These are phyloP conservation scores for Notolepis coatsorum DNA, from an alignment of 2,797 vertebrate species.

Conservation along the genomic window DNA sequence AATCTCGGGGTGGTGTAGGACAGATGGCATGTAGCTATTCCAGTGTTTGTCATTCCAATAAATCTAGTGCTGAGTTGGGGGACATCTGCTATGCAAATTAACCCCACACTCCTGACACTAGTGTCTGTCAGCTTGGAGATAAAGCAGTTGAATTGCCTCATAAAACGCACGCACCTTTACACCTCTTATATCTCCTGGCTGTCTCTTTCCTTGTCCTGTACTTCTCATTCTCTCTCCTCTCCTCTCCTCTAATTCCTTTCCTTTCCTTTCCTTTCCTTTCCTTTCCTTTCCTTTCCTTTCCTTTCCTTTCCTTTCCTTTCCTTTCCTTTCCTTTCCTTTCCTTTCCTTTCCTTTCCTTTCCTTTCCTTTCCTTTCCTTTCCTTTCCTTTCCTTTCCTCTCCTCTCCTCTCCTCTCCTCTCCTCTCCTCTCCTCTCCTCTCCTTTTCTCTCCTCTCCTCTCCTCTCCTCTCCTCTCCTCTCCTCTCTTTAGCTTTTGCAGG, in stretches of 20 bases:
- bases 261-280: background rate
- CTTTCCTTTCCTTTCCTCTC: no score
- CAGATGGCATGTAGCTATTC: constrained; percentile 62
- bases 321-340: constrained; percentile 16
- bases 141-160: constrained; percentile 47
- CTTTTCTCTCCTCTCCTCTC: background rate
- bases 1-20: constrained; percentile 41
- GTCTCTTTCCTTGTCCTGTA: no score
- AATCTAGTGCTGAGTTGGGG: constrained; percentile 42
- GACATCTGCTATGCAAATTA: constrained; percentile 75
- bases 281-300: background rate
- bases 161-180: constrained; percentile 6
- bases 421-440: no score
- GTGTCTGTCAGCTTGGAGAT: constrained; percentile 41
- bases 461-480: background rate
- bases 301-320: background rate
- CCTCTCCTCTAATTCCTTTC: no score
- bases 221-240: background rate
- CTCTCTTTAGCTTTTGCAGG: no score
- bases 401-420: no score
- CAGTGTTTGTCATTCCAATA: constrained; percentile 63
- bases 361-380: no score
- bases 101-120: constrained; percentile 62
- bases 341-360: no score
- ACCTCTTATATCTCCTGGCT: background rate